These are phyloP conservation scores for Laticauda laticaudata DNA, from an alignment of 2,113 vertebrate genomes.

Conservation along the genomic window DNA sequence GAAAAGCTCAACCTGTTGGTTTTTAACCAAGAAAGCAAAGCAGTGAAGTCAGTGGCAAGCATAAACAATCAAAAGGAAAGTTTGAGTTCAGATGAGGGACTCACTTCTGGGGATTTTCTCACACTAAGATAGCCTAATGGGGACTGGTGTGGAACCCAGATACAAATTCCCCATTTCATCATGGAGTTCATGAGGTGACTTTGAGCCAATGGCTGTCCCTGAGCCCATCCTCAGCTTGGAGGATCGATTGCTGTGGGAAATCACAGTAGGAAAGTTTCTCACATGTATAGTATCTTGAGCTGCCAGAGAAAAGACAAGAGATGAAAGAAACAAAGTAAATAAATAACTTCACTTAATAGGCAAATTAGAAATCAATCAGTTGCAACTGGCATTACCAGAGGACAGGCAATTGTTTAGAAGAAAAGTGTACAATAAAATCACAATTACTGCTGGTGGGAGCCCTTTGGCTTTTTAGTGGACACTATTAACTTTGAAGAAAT, in stretches of 20 bases:
- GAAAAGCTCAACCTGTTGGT: background rate
- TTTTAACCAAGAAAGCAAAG: background rate
- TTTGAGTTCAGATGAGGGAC: background rate
- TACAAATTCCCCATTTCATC: background rate
- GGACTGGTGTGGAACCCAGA: background rate
- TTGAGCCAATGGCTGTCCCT: background rate
- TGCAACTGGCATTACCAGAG: background rate
- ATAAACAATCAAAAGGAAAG: background rate
- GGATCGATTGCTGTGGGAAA: background rate
- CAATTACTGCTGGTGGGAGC: too few species aligned
- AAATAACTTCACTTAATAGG: background rate
- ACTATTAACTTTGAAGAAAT: background rate
- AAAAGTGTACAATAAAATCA: background rate
- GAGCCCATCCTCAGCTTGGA: background rate
- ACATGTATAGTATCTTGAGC: background rate
- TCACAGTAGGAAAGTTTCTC: background rate
- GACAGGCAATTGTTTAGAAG: background rate
- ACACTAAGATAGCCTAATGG: background rate
- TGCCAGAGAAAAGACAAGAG: background rate
- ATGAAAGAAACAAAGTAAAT: background rate
- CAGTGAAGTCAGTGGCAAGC: background rate
- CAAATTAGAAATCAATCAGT: background rate
- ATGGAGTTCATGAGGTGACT: background rate
- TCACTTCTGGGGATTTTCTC: background rate
- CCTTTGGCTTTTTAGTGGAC: background rate